Conservation (phyloP, 2,797 vertebrate species). For the Otolemur crassicaudatus region DNA sequence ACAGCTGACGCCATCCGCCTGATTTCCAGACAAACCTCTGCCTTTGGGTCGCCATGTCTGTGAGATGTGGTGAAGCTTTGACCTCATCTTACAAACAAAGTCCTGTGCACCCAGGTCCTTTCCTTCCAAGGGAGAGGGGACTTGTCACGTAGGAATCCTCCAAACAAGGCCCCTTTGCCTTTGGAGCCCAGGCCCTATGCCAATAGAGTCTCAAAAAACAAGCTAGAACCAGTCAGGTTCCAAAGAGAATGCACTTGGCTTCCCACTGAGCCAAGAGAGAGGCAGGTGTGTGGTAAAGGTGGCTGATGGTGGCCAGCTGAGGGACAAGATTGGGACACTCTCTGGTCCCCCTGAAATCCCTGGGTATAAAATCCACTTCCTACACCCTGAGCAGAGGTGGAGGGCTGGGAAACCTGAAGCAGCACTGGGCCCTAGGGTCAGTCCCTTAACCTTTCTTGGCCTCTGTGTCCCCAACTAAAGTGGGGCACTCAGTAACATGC, state of each 20-base stretch:
- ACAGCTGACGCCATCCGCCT: fast-evolving
- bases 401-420: fast-evolving
- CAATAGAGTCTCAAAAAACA: neutral
- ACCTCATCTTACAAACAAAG: neutral
- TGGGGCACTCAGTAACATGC: fast-evolving
- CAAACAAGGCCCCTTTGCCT: fast-evolving
- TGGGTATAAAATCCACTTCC: neutral
- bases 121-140: neutral
- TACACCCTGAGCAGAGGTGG: neutral
- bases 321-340: neutral
- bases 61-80: neutral
- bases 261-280: fast-evolving
- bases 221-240: slow-evolving; percentile 3
- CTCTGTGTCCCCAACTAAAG: neutral
- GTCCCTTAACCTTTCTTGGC: neutral
- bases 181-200: fast-evolving
- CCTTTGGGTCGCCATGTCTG: neutral
- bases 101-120: neutral
- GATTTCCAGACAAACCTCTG: neutral
- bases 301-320: neutral
- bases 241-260: neutral
- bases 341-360: neutral
- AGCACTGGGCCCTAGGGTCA: neutral
- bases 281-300: neutral
- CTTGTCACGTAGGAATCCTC: fast-evolving